Base-by-base conservation (phyloP, 2,888 invertebrate genomes). In the Bruchidius siliquastri region DNA sequence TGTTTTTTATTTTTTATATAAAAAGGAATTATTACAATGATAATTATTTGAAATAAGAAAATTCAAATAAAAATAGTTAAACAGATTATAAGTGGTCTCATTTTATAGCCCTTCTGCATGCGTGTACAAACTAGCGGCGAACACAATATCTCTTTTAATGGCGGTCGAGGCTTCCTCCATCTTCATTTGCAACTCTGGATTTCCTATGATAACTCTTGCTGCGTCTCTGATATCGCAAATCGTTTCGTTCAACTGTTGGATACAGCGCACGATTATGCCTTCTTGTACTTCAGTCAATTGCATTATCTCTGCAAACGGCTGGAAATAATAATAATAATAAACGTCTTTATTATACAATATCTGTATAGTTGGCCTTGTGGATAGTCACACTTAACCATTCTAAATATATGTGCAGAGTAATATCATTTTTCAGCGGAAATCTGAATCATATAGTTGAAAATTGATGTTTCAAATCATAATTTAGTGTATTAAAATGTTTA, bases 61-160 rank as follows among this genome's bases (percentile, higher is more conserved):
- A 49, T 8, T 3, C 13, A 49, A 49, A 49, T 49, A 49, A 49
- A 49, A 49, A 49, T 18, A 49, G 49, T 49, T 8, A 49, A 18
- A 49, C 49, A 49, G 1, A 66, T 21, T 32, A 71, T n/a, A n/a
- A n/a, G n/a, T n/a, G n/a, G n/a, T n/a, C 22, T 71, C 2, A 68
- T 67, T 68, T 75, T 72, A 79, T 32, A 77, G 18, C 66, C 76
- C 76, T 66, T 80, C 82, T 21, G 86, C 85, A 80, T 88, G 88
- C 2, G 96, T 97, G 84, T 99, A 99, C 69, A 99, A 90, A 86
- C 97, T 98, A 32, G 97, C 97, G 22, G 98, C 96, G 85, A 99
- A 99, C 0, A 99, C 99, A 82, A 99, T 99, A 86, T 99, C 99
- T 75, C 99, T 89, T 86, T 98, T 97, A 77, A 99, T 98, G 69